Base-by-base conservation (phyloP, 2,888 invertebrate genomes). In the Coremacera marginata region DNA sequence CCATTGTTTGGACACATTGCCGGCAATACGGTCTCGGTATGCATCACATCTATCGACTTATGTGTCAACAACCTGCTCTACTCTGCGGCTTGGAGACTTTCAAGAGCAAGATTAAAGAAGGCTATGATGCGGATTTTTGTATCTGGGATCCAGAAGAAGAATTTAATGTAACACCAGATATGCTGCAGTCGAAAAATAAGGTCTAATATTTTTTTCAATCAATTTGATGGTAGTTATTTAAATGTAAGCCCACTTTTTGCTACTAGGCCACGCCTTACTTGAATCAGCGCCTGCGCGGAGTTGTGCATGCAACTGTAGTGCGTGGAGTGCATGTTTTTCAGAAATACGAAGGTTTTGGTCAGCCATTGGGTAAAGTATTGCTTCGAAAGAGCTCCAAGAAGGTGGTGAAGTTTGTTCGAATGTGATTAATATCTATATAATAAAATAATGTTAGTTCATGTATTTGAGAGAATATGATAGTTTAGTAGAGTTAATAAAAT, bases 41-140 rank as follows among this genome's bases (percentile, higher is more conserved):
- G 11, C 87, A 87, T 1, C 90, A 92, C 55, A 88, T 94, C 71
- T 90, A 91, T 73, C 91, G 92, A 62, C 91, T 93, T 76, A 89
- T 94, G 88, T 92, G 92, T 77, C 85, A 88, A 19, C 91, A 90
- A 27, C 93, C 94, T 0, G 93, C 94, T 0, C 88, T 90, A 78
- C 87, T 94, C 3, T 93, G 93, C 80, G 92, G 93, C 0, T 87
- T 94, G 25, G 90, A 92, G 75, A 83, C 90, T 19, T 87, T 89
- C 2, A 95, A 95, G 86, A 94, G 94, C 0, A 90, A 91, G 77
- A 88, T 95, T 37, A 89, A 90, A 67, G 89, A 90, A 5, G 94
- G 93, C 5, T 91, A 91, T 72, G 94, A 95, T 83, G 95, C 94
- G 0, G 95, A 95, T 85, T 91, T 95, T 65, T 92, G 94, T 71